These are phyloP conservation scores for Vespertilio murinus DNA, from an alignment of 2,797 vertebrate genomes.

Conservation along the genomic window DNA sequence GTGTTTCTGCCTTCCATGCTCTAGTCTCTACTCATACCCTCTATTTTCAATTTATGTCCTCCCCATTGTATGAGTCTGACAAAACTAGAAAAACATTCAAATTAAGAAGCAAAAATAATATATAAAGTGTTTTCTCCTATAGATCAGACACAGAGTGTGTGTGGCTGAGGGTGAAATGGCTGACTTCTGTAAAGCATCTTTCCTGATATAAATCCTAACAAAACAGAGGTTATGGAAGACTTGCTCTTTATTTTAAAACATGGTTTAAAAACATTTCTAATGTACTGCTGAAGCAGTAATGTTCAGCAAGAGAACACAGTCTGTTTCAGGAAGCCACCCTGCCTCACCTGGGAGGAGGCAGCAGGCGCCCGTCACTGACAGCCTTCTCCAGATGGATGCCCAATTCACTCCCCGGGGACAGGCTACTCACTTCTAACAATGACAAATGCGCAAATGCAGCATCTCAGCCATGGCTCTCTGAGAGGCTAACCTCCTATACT, in stretches of 20 bases:
- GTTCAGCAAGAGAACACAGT: neutral
- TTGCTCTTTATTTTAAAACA: conserved; percentile 32
- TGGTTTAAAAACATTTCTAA: conserved; percentile 31
- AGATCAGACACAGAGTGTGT: neutral
- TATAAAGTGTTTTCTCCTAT: neutral
- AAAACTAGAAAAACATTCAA: neutral
- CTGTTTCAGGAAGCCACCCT: conserved; percentile 22
- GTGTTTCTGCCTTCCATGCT: neutral
- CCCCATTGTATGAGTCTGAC: conserved; percentile 17
- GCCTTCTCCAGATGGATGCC: conserved; percentile 60
- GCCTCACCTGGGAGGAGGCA: neutral
- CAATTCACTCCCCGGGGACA: conserved; percentile 47
- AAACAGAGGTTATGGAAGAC: conserved; percentile 9
- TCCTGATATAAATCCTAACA: conserved; percentile 37
- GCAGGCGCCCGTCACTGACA: conserved; percentile 57
- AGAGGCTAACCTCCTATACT: neutral
- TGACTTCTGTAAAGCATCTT: conserved; percentile 5
- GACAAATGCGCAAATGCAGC: conserved; percentile 23
- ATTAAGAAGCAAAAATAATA: conserved; percentile 31
- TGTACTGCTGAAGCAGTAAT: neutral
- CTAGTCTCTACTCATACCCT: neutral
- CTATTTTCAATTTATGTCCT: neutral
- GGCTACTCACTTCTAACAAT: neutral
- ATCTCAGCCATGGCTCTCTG: neutral
- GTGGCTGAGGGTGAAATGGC: neutral